A percentile compares a stretch with the other conserved stretches of the same genome.
These are phyloP conservation scores for Gasteruption jaculator DNA, from an alignment of 2,888 invertebrate species.

Conservation along the genomic window DNA sequence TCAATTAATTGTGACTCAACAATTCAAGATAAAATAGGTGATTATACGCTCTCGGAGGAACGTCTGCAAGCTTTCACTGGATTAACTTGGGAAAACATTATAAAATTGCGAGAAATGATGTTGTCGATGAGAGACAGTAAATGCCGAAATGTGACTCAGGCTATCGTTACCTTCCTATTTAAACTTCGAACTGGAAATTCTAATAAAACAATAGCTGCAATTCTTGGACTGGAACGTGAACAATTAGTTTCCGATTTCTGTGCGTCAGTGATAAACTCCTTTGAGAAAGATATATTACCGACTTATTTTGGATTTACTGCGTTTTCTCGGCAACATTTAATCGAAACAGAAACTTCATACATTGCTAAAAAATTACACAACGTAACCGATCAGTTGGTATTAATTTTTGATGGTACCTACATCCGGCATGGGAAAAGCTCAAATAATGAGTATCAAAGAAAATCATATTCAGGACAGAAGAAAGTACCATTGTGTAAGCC, in stretches of 20 bases:
- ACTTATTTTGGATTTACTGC: constrained; percentile 7
- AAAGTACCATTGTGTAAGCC: constrained; percentile 26
- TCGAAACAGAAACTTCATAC: constrained; percentile 15
- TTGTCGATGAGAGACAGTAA: constrained; percentile 11
- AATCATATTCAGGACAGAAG: constrained; percentile 21
- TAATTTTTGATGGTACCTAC: constrained; percentile 15
- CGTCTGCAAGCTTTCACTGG: constrained; percentile 16
- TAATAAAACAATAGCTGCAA: constrained; percentile 11
- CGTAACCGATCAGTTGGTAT: constrained; percentile 4
- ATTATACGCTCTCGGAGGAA: constrained; percentile 15
- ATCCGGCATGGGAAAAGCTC: constrained; percentile 10
- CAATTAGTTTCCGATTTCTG: constrained; percentile 15
- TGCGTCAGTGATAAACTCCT: constrained; percentile 13
- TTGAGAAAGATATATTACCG: constrained; percentile 15
- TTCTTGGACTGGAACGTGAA: constrained; percentile 12
- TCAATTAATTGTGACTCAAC: constrained; percentile 16
- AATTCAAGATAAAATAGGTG: constrained; percentile 14
- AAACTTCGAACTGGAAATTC: constrained; percentile 17
- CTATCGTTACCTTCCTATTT: constrained; percentile 18
- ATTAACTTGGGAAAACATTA: constrained; percentile 14
- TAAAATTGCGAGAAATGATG: constrained; percentile 9
- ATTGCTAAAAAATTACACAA: constrained; percentile 6
- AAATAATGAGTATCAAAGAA: constrained; percentile 11
- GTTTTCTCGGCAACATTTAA: constrained; percentile 9
- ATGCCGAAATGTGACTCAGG: constrained; percentile 15